Evolutionary conservation across 2,888 invertebrate species (phyloP).

Genomic region (Lasioglossum villosulum): DNA sequence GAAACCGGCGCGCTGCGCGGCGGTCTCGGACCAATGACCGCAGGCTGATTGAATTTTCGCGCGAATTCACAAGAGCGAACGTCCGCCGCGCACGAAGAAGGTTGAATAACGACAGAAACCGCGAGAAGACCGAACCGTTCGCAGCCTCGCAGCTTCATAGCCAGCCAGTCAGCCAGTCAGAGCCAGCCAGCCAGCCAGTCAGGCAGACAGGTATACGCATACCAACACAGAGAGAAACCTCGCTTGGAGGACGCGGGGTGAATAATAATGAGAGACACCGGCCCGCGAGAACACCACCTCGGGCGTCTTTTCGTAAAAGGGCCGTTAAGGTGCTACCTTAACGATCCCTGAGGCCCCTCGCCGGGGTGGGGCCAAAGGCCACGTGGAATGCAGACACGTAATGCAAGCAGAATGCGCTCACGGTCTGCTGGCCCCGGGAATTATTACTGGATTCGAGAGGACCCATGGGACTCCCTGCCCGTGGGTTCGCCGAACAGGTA

Average conservation of each 20-base stretch:
- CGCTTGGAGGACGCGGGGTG: slow-evolving; percentile 56
- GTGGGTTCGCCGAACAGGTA: slow-evolving; percentile 67
- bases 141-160: not conserved
- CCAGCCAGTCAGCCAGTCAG: not conserved
- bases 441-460: slow-evolving; percentile 79
- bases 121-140: slow-evolving; percentile 18
- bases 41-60: slow-evolving; percentile 52
- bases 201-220: slow-evolving; percentile 18
- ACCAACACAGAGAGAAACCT: slow-evolving; percentile 42
- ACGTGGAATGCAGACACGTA: slow-evolving; percentile 83
- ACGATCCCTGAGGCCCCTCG: slow-evolving; percentile 68
- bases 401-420: slow-evolving; percentile 80
- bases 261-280: slow-evolving; percentile 66
- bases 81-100: slow-evolving; percentile 18
- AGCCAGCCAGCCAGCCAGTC: not conserved
- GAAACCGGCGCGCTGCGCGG: not conserved
- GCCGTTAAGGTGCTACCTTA: slow-evolving; percentile 75
- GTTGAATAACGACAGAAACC: slow-evolving; percentile 35
- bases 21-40: not conserved
- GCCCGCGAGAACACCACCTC: slow-evolving; percentile 64
- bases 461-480: slow-evolving; percentile 65
- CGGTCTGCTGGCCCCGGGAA: slow-evolving; percentile 73
- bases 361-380: slow-evolving; percentile 77
- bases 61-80: slow-evolving; percentile 45
- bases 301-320: slow-evolving; percentile 74